Base-by-base conservation (phyloP, 2,888 invertebrate genomes). In the Nudaria mundana region DNA sequence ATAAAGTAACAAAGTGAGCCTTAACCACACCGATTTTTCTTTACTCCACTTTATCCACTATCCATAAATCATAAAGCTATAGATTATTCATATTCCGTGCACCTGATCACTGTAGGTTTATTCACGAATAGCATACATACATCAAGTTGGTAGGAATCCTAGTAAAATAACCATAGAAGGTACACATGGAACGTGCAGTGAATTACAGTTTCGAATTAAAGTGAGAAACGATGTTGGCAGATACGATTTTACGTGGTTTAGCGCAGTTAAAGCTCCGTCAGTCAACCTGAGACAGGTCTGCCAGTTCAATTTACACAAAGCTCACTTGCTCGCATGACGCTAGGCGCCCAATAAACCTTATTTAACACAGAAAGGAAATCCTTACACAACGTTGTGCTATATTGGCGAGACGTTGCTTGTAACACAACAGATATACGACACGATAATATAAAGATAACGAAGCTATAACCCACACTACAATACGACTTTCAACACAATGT, bases 301-400 rank as follows among this genome's bases (percentile, higher is more conserved):
- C 79, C 85, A 75, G 79, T 71, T 82, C 82, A 69, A 81, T 80
- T 83, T 80, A 81, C 80, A 76, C 71, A 66, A 66, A 66, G 39
- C 65, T 37, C 49, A 57, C 50, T 58, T 71, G 60, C 67, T 61
- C 62, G 69, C 34, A 12, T 67, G 69, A 68, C 67, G 66, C 62
- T 66, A 76, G 71, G 76, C 68, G 74, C 66, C 70, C 77, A 79
- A 81, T 84, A 81, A 79, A 83, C 73, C 76, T 70, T 69, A 70
- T 63, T 76, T 76, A 75, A 73, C 73, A 73, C 62, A 64, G 64
- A 60, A 63, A 63, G 67, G 66, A 71, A 74, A 74, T 70, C 68
- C 66, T 56, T 60, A 69, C 71, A 68, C 63, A 64, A 63, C 66
- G 56, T 52, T 48, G 49, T 51, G 49, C 64, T 48, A 67, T 71